Evolutionary conservation across 2,888 invertebrate species (phyloP).

Genomic region (Drosophila greeni): DNA sequence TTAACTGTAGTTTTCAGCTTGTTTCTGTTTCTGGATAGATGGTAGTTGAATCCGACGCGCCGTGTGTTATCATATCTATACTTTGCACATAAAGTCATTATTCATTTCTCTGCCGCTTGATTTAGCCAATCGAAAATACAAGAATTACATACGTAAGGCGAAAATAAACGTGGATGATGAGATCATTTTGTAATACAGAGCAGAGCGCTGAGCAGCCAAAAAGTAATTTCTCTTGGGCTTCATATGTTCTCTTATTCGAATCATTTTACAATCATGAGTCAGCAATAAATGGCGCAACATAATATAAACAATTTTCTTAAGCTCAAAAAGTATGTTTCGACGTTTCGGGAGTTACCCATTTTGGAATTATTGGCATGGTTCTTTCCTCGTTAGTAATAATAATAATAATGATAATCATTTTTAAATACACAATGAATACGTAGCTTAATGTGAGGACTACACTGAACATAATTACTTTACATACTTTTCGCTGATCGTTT

Average conservation of each 20-base stretch:
- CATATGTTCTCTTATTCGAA: conserved; percentile 22
- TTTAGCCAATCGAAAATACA: conserved; percentile 42
- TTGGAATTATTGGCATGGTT: conserved; percentile 25
- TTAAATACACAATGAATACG: conserved; percentile 32
- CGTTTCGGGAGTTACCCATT: conserved; percentile 8
- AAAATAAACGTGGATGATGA: conserved; percentile 80
- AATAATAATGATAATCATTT: conserved; percentile 29
- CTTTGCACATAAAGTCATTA: conserved; percentile 27
- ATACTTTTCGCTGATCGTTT: conserved; percentile 32
- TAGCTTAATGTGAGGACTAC: conserved; percentile 22
- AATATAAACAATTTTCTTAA: conserved; percentile 47
- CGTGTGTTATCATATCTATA: conserved; percentile 54
- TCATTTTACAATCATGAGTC: conserved; percentile 53
- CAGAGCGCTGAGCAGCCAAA: conserved; percentile 59
- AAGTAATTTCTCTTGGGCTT: conserved; percentile 16
- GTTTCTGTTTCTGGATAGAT: conserved; percentile 52
- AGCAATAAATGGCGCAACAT: conserved; percentile 64
- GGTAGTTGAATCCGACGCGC: conserved; percentile 63
- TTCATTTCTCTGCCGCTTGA: conserved; percentile 49
- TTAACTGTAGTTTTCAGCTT: conserved; percentile 56
- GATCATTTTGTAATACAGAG: conserved; percentile 76
- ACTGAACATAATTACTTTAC: conserved; percentile 36
- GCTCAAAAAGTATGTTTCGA: conserved; percentile 35
- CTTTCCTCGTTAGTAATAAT: conserved; percentile 2
- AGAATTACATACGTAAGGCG: conserved; percentile 70